A percentile compares a stretch with the other conserved stretches of the same genome.
Evolutionary conservation across 2,113 vertebrate species (phyloP).

Genomic region (Henicopernis longicauda): DNA sequence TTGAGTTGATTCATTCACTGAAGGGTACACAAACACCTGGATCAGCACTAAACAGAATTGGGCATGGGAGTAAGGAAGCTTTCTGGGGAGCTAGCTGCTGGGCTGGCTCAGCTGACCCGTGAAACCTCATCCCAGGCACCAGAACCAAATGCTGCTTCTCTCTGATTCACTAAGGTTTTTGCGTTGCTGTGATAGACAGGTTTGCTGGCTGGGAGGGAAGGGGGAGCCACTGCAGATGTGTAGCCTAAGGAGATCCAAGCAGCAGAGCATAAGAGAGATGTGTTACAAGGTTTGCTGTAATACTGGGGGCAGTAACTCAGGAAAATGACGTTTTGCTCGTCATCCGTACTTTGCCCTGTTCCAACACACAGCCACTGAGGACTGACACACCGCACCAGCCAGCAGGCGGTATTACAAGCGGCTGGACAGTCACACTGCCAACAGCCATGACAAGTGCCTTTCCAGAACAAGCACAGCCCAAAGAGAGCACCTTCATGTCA

Average conservation of each 20-base stretch:
- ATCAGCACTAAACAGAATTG: not conserved
- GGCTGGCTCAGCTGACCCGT: not conserved
- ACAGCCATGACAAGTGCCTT: not conserved
- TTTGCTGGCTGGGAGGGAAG: not conserved
- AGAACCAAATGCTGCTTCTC: not conserved
- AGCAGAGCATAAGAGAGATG: not conserved
- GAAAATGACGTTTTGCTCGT: rapidly evolving
- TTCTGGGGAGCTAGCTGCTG: not conserved
- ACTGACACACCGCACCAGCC: not conserved
- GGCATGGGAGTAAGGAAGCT: not conserved
- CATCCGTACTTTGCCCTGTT: rapidly evolving
- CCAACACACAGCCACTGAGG: not conserved
- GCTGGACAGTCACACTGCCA: not conserved
- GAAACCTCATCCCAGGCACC: not conserved
- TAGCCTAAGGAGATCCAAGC: not conserved
- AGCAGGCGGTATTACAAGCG: not conserved
- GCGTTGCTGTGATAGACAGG: not conserved
- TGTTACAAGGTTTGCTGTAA: not conserved
- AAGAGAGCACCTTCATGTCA: not conserved
- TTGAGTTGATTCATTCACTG: not conserved
- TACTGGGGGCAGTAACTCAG: not conserved
- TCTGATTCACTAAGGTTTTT: not conserved
- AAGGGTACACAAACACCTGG: not conserved
- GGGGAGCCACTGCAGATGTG: not conserved
- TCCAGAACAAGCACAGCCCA: not conserved